A percentile compares a stretch with the other conserved stretches of the same genome.
Evolutionary conservation across 2,113 vertebrate species (phyloP).

Genomic region (Calyptomena viridis): DNA sequence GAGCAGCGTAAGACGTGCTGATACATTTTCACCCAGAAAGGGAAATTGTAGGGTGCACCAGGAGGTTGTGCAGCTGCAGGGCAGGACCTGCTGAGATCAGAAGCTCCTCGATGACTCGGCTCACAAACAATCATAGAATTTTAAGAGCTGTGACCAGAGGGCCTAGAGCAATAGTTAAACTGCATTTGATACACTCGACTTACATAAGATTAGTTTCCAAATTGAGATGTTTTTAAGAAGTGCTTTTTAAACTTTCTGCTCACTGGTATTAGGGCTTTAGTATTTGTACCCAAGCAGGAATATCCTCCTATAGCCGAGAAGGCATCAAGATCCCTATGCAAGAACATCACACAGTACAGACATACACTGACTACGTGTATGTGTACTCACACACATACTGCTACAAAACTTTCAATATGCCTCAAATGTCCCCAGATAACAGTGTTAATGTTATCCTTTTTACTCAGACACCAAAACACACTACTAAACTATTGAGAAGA

Average conservation of each 20-base stretch:
- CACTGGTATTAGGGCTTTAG: conserved; percentile 17
- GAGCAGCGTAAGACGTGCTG: accelerated
- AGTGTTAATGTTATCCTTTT: neutral
- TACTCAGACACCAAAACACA: neutral
- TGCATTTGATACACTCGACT: neutral
- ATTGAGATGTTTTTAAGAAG: neutral
- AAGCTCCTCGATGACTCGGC: neutral
- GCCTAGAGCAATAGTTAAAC: neutral
- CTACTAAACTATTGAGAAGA: neutral
- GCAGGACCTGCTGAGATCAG: neutral
- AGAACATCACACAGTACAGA: neutral
- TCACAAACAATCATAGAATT: neutral
- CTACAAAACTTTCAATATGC: neutral
- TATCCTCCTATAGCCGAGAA: neutral
- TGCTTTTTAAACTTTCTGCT: neutral
- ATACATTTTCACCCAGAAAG: neutral
- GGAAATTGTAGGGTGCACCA: neutral
- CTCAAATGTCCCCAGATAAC: neutral
- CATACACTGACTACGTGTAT: accelerated
- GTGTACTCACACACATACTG: accelerated
- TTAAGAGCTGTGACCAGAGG: neutral
- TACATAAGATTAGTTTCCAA: neutral
- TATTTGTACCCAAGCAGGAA: neutral
- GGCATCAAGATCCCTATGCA: neutral
- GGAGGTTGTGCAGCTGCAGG: neutral